Base-by-base conservation (phyloP, 2,888 invertebrate genomes). In the Drosophila setosimentum region DNA sequence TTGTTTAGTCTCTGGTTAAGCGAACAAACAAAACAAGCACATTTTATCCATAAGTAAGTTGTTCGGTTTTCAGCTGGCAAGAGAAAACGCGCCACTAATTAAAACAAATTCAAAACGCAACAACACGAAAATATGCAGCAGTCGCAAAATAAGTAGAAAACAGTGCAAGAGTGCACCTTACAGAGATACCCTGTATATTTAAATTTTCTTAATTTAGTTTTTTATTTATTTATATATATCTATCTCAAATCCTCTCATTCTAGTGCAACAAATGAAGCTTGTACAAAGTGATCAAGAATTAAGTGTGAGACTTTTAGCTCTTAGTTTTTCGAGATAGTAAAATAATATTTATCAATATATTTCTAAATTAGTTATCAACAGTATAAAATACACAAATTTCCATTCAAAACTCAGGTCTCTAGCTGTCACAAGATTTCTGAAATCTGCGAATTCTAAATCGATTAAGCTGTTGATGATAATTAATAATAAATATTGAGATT, bases 101-200 rank as follows among this genome's bases (percentile, higher is more conserved):
- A 76, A 77, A 79, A 78, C 82, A 71, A 87, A 84, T 68, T 73
- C 84, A 80, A 76, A 87, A 80, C 63, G 84, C 73, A 82, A 75
- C 69, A 66, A 73, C 49, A 61, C 73, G 73, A 69, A 72, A 68
- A 68, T 59, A 69, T 53, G 71, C 6, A 37, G 40, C 42, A 53
- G 13, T 45, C 24, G 24, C 58, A 42, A 53, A 37, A 33, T n/a
- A 63, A 45, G 16, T 58, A 29, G 32, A 53, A 53, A 55, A 30
- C 24, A 45, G 16, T 51, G 16, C 6, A 30, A 29, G 10, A 29
- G 16, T 21, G 21, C 5, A 42, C 10, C 2, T 18, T 11, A 3
- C 10, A 18, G 2, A 57, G 30, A 57, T 57, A 57, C 57, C 57
- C 57, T 57, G 30, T 27, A 8, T 4, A 16, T 16, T 8, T 24